Percentiles rank a stretch among this genome's conserved stretches.
These are phyloP conservation scores for Pangasius djambal DNA, from an alignment of 2,797 vertebrate genomes.

Conservation along the genomic window DNA sequence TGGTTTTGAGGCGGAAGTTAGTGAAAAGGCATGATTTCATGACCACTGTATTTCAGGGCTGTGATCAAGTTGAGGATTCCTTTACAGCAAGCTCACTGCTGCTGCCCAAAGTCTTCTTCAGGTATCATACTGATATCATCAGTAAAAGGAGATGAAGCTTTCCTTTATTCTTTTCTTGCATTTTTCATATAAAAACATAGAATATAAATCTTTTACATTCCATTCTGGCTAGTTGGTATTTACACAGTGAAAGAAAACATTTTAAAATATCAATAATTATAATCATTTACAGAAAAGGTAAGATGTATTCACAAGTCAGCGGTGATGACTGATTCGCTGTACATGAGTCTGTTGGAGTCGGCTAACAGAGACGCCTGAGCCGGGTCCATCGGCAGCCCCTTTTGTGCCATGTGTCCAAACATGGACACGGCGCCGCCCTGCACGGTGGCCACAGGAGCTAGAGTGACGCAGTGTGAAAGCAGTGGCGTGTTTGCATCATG, in stretches of 20 bases:
- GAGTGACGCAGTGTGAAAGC: conserved; percentile 88
- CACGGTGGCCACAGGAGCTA: conserved; percentile 80
- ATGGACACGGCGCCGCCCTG: conserved; percentile 78
- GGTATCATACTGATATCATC: conserved; percentile 29
- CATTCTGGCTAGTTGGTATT: conserved; percentile 74
- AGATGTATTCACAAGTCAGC: conserved; percentile 83
- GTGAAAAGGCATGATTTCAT: not conserved
- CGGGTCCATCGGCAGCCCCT: conserved; percentile 86
- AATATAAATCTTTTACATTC: conserved; percentile 77
- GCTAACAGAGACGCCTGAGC: conserved; percentile 86
- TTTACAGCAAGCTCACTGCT: not conserved
- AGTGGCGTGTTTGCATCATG: conserved; percentile 96
- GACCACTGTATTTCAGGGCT: conserved; percentile 6
- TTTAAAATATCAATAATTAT: conserved; percentile 68
- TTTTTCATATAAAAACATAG: conserved; percentile 61
- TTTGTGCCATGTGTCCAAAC: conserved; percentile 89
- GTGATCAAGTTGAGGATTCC: not conserved
- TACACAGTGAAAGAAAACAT: conserved; percentile 67
- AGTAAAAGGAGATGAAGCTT: conserved; percentile 20
- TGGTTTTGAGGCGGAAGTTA: not conserved
- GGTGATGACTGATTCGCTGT: conserved; percentile 89
- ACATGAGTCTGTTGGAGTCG: conserved; percentile 85
- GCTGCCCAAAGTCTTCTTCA: conserved; percentile 24
- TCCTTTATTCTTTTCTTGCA: conserved; percentile 40
- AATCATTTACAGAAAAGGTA: conserved; percentile 59